Conservation (phyloP, 2,888 invertebrate species). For the Biston betularia region DNA sequence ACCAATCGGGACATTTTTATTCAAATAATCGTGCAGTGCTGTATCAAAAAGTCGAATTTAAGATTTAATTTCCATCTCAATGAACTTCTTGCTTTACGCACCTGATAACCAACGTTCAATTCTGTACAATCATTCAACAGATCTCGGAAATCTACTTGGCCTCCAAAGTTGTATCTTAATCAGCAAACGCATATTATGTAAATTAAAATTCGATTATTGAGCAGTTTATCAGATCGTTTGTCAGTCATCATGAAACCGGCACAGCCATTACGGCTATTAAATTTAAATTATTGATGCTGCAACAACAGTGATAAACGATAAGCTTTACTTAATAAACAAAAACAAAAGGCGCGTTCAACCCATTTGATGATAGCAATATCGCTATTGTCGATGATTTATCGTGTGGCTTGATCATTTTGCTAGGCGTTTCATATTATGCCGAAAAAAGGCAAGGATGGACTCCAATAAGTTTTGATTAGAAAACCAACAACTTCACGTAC, state of each 20-base stretch:
- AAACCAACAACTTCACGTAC: too few species aligned
- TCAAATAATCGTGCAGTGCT: too few species aligned
- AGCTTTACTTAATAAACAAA: conserved; percentile 4
- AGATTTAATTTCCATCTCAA: too few species aligned
- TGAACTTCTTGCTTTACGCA: too few species aligned
- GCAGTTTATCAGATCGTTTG: conserved; percentile 35
- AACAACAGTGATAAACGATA: conserved; percentile 16
- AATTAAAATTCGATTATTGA: conserved; percentile 32
- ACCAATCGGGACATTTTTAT: too few species aligned
- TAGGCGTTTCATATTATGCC: conserved; percentile 22
- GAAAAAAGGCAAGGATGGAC: background rate
- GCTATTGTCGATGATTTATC: background rate
- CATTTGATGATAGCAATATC: conserved; percentile 22
- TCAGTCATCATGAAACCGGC: conserved; percentile 18
- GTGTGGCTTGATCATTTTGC: conserved; percentile 1
- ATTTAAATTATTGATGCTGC: conserved; percentile 17
- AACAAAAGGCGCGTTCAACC: background rate
- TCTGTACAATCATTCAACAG: background rate
- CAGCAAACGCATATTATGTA: conserved; percentile 20
- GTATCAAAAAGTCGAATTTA: too few species aligned
- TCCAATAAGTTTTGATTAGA: too few species aligned
- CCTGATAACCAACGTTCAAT: too few species aligned
- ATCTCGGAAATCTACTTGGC: conserved; percentile 3
- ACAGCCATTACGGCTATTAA: conserved; percentile 17
- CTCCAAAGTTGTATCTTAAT: conserved; percentile 15